These are phyloP conservation scores for Pseudoips prasinana DNA, from an alignment of 2,888 invertebrate species.

Conservation along the genomic window DNA sequence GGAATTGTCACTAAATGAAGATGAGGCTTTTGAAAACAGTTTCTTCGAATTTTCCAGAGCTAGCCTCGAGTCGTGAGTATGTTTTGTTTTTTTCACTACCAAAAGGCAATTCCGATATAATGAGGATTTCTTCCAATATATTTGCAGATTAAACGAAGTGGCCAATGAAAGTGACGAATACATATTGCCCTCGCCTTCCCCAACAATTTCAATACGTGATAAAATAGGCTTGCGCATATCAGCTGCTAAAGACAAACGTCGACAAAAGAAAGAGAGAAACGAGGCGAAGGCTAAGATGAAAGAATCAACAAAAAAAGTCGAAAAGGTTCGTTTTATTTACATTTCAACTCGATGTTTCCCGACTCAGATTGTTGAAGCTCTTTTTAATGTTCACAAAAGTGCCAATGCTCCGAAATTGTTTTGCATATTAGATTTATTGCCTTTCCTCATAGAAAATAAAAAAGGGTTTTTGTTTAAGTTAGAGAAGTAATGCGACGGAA, in stretches of 20 bases:
- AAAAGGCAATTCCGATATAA: conserved; percentile 15
- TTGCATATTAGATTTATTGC: conserved; percentile 17
- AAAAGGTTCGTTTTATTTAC: conserved; percentile 53
- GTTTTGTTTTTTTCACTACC: conserved; percentile 1
- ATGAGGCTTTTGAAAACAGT: conserved; percentile 19
- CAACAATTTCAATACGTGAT: conserved; percentile 52
- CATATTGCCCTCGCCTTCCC: conserved; percentile 35
- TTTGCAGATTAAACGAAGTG: conserved; percentile 54
- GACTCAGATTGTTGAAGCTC: conserved; percentile 22
- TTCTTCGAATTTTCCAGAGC: conserved; percentile 45
- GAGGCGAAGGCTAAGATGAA: conserved; percentile 43
- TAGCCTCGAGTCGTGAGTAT: conserved; percentile 69
- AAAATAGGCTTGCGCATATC: conserved; percentile 56
- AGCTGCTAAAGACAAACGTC: conserved; percentile 50
- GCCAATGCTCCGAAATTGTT: conserved; percentile 16
- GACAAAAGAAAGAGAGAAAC: conserved; percentile 40
- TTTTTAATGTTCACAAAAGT: conserved; percentile 36
- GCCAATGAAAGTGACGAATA: conserved; percentile 50
- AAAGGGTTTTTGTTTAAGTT: conserved; percentile 4
- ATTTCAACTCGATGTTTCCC: conserved; percentile 28
- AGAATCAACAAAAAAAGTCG: conserved; percentile 50
- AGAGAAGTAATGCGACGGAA: not conserved
- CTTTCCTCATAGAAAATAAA: conserved; percentile 12
- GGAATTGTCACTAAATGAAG: conserved; percentile 32
- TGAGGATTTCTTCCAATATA: conserved; percentile 16